Conservation (phyloP, 2,113 vertebrate species). For the Carlito syrichta region DNA sequence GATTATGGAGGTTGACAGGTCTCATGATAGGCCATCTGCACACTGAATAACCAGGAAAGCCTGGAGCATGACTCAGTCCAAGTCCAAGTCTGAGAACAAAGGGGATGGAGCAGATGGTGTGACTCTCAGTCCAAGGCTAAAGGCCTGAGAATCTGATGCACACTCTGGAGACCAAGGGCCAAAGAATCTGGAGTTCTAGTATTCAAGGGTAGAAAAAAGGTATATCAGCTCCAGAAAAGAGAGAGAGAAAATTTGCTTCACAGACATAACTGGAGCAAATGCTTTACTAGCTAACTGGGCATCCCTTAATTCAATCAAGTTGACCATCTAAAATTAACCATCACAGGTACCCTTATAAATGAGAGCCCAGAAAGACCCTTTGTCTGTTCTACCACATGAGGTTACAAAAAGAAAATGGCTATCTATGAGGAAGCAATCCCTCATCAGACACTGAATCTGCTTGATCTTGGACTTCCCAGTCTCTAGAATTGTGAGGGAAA, state of each 20-base stretch:
- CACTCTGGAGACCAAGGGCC: not conserved
- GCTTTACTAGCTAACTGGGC: not conserved
- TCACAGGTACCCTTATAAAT: not conserved
- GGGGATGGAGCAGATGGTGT: not conserved
- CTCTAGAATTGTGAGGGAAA: not conserved
- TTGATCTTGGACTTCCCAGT: not conserved
- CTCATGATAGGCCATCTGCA: not conserved
- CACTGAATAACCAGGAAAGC: not conserved
- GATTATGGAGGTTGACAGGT: not conserved
- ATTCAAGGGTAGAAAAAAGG: not conserved
- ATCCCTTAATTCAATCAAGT: not conserved
- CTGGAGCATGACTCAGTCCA: not conserved
- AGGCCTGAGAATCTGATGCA: not conserved
- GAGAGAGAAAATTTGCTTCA: not conserved
- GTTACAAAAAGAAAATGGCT: not conserved
- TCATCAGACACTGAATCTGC: not conserved
- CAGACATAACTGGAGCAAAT: not conserved
- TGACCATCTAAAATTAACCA: not conserved
- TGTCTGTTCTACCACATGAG: not conserved
- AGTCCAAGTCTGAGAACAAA: not conserved
- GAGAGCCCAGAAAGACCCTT: not conserved
- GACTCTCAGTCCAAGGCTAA: not conserved
- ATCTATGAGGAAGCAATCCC: not conserved
- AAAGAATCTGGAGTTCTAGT: not conserved
- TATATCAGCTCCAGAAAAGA: not conserved